A percentile compares a stretch with the other conserved stretches of the same genome.
These are phyloP conservation scores for Andrena dorsata DNA, from an alignment of 2,888 invertebrate genomes.

Conservation along the genomic window DNA sequence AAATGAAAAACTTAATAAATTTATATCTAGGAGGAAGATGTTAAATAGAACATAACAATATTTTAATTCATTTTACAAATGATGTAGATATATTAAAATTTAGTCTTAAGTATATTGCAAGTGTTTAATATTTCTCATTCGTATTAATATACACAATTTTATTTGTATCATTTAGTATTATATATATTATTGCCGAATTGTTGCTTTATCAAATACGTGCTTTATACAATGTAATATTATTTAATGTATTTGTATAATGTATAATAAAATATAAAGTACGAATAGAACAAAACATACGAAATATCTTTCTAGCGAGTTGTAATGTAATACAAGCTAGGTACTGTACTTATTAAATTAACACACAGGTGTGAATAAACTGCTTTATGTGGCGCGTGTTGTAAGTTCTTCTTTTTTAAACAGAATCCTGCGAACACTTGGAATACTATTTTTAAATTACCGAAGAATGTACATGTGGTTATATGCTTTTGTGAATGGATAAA, in stretches of 20 bases:
- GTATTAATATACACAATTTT: background rate
- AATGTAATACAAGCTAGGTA: constrained; percentile 26
- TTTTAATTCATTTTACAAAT: background rate
- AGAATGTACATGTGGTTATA: background rate
- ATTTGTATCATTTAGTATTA: no score
- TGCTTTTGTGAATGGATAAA: background rate
- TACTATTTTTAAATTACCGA: constrained; percentile 22
- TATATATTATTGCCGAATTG: background rate
- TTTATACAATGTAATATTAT: background rate
- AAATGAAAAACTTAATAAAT: background rate
- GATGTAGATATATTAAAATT: background rate
- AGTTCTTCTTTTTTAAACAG: background rate
- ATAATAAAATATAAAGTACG: background rate
- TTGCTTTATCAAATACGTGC: background rate
- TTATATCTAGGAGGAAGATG: background rate
- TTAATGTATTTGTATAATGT: background rate
- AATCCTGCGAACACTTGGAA: constrained; percentile 8
- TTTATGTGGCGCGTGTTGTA: constrained; percentile 18
- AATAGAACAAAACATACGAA: constrained; percentile 2
- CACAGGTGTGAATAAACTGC: constrained; percentile 45
- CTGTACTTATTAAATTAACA: constrained; percentile 60
- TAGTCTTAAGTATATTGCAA: background rate
- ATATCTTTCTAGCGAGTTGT: constrained; percentile 33
- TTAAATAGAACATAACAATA: background rate
- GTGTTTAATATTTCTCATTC: background rate